Conservation (phyloP, 2,888 invertebrate genomes). For the Linnaemya tessellans region DNA sequence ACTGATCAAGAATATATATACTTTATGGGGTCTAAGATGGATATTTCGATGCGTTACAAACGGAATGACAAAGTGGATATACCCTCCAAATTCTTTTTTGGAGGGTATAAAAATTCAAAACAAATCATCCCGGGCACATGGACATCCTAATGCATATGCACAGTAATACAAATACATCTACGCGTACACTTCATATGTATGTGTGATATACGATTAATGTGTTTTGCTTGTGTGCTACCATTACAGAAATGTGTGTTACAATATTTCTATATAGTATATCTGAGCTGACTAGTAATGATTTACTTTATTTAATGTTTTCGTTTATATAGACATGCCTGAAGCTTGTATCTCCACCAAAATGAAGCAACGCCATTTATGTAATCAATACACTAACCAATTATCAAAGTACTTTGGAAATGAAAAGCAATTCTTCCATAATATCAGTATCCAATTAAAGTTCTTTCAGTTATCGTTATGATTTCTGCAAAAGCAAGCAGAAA, state of each 20-base stretch:
- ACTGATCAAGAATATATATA: too few species aligned
- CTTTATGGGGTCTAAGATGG: too few species aligned
- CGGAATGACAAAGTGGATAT: too few species aligned
- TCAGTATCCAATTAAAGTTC: background rate
- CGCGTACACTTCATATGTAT: too few species aligned
- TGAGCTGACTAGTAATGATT: background rate
- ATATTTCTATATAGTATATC: background rate
- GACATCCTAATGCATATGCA: background rate
- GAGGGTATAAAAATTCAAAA: too few species aligned
- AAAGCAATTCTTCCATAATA: constrained; percentile 21
- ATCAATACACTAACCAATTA: constrained; percentile 64
- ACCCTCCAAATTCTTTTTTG: too few species aligned
- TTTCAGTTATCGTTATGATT: background rate
- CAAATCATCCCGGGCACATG: too few species aligned
- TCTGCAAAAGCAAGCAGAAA: background rate
- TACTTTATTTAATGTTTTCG: constrained; percentile 24
- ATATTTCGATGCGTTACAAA: too few species aligned
- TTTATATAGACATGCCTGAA: background rate
- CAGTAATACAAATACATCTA: background rate
- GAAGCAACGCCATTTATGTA: constrained; percentile 39
- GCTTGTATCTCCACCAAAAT: constrained; percentile 11
- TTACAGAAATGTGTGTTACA: background rate
- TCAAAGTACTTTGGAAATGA: constrained; percentile 39
- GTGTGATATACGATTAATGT: background rate
- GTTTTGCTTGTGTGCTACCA: background rate